These are phyloP conservation scores for Lochmaea crataegi DNA, from an alignment of 2,888 invertebrate genomes.

Conservation along the genomic window DNA sequence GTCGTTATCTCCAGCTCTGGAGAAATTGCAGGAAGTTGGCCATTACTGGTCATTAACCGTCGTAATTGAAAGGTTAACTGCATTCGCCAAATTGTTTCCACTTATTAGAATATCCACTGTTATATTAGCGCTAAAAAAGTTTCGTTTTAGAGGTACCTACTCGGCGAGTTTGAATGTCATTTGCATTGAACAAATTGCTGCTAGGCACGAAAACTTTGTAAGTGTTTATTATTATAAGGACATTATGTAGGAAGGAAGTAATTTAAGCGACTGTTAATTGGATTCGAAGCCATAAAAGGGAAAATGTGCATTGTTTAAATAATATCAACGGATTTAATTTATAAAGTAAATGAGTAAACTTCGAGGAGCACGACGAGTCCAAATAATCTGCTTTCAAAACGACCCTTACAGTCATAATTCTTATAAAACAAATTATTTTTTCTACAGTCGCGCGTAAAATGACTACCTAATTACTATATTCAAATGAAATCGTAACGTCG, in stretches of 20 bases:
- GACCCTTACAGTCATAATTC: too few species aligned
- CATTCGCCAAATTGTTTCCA: conserved; percentile 35
- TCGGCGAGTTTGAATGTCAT: not conserved
- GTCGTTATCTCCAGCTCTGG: conserved; percentile 43
- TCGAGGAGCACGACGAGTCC: too few species aligned
- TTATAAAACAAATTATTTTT: too few species aligned
- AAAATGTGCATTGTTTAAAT: not conserved
- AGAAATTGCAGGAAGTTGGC: conserved; percentile 45
- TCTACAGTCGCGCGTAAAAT: too few species aligned
- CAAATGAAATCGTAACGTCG: too few species aligned
- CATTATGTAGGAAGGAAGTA: not conserved
- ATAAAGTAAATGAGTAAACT: not conserved
- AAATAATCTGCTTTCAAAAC: too few species aligned
- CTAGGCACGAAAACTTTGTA: not conserved
- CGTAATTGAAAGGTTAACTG: conserved; percentile 47
- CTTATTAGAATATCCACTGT: conserved; percentile 34
- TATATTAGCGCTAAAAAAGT: not conserved
- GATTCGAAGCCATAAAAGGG: not conserved
- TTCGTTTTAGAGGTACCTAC: conserved; percentile 10
- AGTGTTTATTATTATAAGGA: conserved; percentile 1
- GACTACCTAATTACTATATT: too few species aligned
- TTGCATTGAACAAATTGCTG: conserved; percentile 2
- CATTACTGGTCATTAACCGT: conserved; percentile 44
- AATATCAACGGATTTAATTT: not conserved
- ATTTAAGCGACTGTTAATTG: not conserved